phyloP scores from a whole-genome alignment of 2,888 invertebrate species.

The Xanthostigma xanthostigma region DNA sequence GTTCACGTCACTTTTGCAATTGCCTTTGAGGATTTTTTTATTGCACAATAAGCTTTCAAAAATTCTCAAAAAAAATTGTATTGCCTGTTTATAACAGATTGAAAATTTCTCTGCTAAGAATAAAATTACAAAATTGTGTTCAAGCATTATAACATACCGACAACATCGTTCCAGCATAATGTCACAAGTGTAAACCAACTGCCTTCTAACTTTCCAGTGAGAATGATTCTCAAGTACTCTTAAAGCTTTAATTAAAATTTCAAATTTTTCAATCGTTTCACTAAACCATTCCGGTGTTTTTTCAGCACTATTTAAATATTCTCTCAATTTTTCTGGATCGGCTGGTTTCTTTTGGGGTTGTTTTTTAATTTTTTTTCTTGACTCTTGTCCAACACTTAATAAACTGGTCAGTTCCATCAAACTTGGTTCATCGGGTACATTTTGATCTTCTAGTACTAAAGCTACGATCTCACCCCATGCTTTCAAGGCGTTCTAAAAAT shows the following conservation, averaged over 20 bases:
- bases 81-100: not conserved
- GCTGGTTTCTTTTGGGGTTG: not conserved
- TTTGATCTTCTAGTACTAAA: conserved; percentile 31
- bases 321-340: conserved; percentile 21
- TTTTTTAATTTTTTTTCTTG: conserved; percentile 4
- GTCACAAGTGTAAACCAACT: conserved; percentile 42
- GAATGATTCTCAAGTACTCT: conserved; percentile 39
- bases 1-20: too few species aligned
- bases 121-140: not conserved
- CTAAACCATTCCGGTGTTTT: conserved; percentile 26
- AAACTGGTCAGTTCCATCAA: not conserved
- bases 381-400: too few species aligned
- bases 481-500: conserved; percentile 27
- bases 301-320: conserved; percentile 24
- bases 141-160: conserved; percentile 28
- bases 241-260: conserved; percentile 33
- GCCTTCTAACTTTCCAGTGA: conserved; percentile 43
- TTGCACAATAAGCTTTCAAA: too few species aligned
- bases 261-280: conserved; percentile 40
- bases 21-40: too few species aligned
- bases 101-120: not conserved
- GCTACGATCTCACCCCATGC: conserved; percentile 30
- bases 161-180: conserved; percentile 42
- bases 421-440: conserved; percentile 13
- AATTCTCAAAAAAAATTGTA: too few species aligned